Evolutionary conservation across 2,888 invertebrate species (phyloP).

Genomic region (Orthonychiurus folsomi): DNA sequence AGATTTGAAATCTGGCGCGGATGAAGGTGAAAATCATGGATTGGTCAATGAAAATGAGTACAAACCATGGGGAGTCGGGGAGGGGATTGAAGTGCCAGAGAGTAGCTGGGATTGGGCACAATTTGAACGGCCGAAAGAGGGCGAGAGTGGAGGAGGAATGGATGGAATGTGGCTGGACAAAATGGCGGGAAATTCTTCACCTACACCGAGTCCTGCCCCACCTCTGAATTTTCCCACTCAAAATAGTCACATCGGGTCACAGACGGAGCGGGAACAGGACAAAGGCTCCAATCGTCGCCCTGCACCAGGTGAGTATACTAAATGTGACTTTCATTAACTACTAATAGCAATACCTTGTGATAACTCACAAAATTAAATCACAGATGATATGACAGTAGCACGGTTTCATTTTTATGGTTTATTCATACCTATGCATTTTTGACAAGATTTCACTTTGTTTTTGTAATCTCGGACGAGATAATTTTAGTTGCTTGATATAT

Average conservation of each 20-base stretch:
- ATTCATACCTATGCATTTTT: too few relatives aligned
- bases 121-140: constrained; percentile 33
- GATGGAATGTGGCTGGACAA: constrained; percentile 38
- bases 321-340: too few relatives aligned
- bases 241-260: constrained; percentile 32
- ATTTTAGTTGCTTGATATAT: too few relatives aligned
- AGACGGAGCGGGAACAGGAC: constrained; percentile 14
- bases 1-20: constrained; percentile 1
- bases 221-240: constrained; percentile 32
- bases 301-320: constrained; percentile 1
- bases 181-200: constrained; percentile 25
- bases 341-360: too few relatives aligned
- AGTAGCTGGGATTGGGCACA: constrained; percentile 37
- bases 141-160: constrained; percentile 22
- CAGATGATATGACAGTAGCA: too few relatives aligned
- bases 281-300: constrained; percentile 5
- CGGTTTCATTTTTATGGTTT: too few relatives aligned
- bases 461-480: too few relatives aligned
- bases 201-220: constrained; percentile 26
- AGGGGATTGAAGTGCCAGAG: constrained; percentile 32
- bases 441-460: too few relatives aligned
- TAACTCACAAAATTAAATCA: too few relatives aligned
- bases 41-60: constrained; percentile 29
- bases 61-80: constrained; percentile 31
- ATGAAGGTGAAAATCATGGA: constrained; percentile 9